phyloP scores from a whole-genome alignment of 1,140 invertebrate genomes.

The Dryas iulia region DNA sequence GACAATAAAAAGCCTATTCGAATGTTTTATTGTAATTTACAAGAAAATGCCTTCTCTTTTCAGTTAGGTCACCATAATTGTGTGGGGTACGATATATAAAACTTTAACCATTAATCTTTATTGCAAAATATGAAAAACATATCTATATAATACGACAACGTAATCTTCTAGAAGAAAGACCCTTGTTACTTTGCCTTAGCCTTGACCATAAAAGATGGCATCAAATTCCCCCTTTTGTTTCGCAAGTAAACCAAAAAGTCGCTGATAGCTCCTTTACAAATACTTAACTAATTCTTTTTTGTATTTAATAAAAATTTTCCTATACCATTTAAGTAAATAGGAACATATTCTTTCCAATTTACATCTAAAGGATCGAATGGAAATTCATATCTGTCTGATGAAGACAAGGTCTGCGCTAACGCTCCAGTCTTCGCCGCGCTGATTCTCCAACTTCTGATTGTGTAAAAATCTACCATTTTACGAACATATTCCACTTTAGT shows the following conservation, averaged over 20 bases:
- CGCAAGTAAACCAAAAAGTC: background rate
- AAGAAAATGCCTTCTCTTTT: too few species aligned
- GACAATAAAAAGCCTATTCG: too few species aligned
- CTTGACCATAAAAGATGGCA: too few species aligned
- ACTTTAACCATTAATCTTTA: too few species aligned
- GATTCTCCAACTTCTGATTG: slow-evolving; percentile 33
- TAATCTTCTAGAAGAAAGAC: too few species aligned
- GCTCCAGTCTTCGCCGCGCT: slow-evolving; percentile 18
- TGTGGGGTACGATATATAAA: too few species aligned
- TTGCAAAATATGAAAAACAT: too few species aligned
- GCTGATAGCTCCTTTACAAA: background rate
- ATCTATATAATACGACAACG: too few species aligned
- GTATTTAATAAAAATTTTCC: slow-evolving; percentile 23
- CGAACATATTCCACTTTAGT: slow-evolving; percentile 17
- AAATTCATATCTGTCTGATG: slow-evolving; percentile 28
- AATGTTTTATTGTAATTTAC: too few species aligned
- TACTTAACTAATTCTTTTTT: background rate
- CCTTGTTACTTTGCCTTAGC: too few species aligned
- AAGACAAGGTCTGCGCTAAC: slow-evolving; percentile 24
- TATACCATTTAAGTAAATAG: slow-evolving; percentile 32
- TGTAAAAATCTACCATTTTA: slow-evolving; percentile 27
- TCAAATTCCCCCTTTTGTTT: too few species aligned
- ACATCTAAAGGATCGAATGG: slow-evolving; percentile 30
- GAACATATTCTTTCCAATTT: slow-evolving; percentile 37
- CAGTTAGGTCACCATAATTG: too few species aligned